Evolutionary conservation across 2,113 vertebrate species (phyloP).

Genomic region (Tetrao urogallus): DNA sequence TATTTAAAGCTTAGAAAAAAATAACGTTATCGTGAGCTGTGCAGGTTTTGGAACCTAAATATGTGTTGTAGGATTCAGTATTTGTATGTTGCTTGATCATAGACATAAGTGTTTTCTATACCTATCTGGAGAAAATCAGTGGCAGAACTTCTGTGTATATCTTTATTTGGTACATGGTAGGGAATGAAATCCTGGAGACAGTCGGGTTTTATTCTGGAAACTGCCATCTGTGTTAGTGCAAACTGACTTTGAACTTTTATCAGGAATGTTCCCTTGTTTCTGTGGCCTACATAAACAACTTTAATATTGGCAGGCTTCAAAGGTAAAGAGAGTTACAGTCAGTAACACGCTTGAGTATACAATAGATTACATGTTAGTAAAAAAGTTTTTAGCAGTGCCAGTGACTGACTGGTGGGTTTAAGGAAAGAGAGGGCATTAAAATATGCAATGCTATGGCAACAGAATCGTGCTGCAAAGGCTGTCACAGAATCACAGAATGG

Average conservation of each 20-base stretch:
- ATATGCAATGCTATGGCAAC: neutral
- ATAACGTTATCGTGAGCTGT: neutral
- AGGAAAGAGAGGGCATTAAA: neutral
- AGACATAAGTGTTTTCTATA: neutral
- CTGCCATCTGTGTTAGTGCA: neutral
- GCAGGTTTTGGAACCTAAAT: neutral
- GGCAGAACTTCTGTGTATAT: neutral
- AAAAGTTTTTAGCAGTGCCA: neutral
- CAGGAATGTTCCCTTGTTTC: neutral
- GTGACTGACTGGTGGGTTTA: neutral
- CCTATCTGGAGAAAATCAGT: neutral
- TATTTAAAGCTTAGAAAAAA: neutral
- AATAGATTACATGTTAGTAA: slow-evolving; percentile 26
- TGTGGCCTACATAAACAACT: neutral
- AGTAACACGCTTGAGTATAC: neutral
- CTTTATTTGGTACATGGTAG: neutral
- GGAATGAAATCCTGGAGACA: neutral
- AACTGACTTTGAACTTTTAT: neutral
- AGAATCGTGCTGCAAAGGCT: neutral
- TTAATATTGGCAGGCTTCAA: neutral
- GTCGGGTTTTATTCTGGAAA: neutral
- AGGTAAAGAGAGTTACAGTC: neutral
- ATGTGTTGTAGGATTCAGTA: neutral
- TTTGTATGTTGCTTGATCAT: neutral
- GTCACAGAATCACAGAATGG: too few species aligned